Evolutionary conservation across 2,888 invertebrate species (phyloP).

Genomic region (Ormia ochracea): DNA sequence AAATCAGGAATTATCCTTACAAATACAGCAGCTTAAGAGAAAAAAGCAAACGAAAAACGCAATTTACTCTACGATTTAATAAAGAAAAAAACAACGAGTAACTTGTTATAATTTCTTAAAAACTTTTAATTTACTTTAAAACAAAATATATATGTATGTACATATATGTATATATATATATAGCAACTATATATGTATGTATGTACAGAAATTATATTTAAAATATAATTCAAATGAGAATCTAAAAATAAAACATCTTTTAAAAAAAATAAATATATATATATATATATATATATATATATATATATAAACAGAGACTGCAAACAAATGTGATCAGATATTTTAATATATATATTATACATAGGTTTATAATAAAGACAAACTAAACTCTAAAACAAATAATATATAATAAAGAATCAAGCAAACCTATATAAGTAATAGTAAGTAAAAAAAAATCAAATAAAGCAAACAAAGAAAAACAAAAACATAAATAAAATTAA

Average conservation of each 20-base stretch:
- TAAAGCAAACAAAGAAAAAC: slow-evolving; percentile 22
- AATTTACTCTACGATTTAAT: slow-evolving; percentile 65
- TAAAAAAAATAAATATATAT: slow-evolving; percentile 60
- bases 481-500: slow-evolving; percentile 32
- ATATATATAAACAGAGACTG: slow-evolving; percentile 76
- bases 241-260: slow-evolving; percentile 44
- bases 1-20: slow-evolving; percentile 56
- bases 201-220: slow-evolving; percentile 44
- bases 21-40: slow-evolving; percentile 28
- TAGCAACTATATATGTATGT: slow-evolving; percentile 20
- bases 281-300: no score
- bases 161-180: slow-evolving; percentile 22
- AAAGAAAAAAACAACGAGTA: slow-evolving; percentile 48
- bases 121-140: slow-evolving; percentile 44
- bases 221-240: slow-evolving; percentile 50
- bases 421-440: slow-evolving; percentile 26
- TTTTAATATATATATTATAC: slow-evolving; percentile 74
- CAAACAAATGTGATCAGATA: slow-evolving; percentile 78
- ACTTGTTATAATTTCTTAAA: slow-evolving; percentile 50
- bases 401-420: slow-evolving; percentile 41
- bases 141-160: neutral
- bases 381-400: slow-evolving; percentile 50
- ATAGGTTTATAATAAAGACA: slow-evolving; percentile 68
- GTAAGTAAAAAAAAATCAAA: slow-evolving; percentile 51
- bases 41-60: slow-evolving; percentile 75